Conservation (phyloP, 2,888 invertebrate species). For the Leptinotarsa haldemani region DNA sequence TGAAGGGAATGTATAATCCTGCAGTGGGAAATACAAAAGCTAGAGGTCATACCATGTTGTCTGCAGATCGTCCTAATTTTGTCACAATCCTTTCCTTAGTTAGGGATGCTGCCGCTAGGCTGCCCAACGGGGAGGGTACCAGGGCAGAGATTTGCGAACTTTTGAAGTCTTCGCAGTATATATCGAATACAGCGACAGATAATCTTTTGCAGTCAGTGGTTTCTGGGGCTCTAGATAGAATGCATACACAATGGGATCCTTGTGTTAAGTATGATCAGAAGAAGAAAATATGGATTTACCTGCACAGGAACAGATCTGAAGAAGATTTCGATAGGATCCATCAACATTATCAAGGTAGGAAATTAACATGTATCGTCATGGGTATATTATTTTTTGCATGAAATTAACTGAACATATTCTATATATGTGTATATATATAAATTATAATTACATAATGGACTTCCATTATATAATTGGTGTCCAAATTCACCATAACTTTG, state of each 20-base stretch:
- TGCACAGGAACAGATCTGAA: conserved; percentile 79
- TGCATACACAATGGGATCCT: conserved; percentile 92
- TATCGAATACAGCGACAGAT: conserved; percentile 70
- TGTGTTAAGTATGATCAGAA: conserved; percentile 94
- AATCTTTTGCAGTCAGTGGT: conserved; percentile 84
- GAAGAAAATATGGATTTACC: conserved; percentile 94
- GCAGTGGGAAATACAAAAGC: conserved; percentile 73
- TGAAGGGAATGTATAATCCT: conserved; percentile 75
- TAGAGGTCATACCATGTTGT: conserved; percentile 86
- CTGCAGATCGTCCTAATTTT: conserved; percentile 86
- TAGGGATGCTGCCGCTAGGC: conserved; percentile 91
- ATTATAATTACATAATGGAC: no score
- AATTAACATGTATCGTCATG: no score
- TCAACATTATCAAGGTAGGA: conserved; percentile 72
- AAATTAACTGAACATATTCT: no score
- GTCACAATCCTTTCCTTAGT: conserved; percentile 91
- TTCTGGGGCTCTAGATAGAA: conserved; percentile 88
- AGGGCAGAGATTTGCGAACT: conserved; percentile 91
- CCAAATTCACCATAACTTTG: no score
- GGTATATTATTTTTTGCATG: no score
- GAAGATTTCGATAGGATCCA: conserved; percentile 76
- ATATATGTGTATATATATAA: no score
- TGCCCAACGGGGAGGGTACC: conserved; percentile 95
- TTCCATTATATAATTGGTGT: no score
- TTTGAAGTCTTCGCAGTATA: conserved; percentile 75